Percentiles rank a stretch among this genome's conserved stretches.
Evolutionary conservation across 2,888 invertebrate genomes (phyloP).

Genomic region (Dryobotodes eremita): DNA sequence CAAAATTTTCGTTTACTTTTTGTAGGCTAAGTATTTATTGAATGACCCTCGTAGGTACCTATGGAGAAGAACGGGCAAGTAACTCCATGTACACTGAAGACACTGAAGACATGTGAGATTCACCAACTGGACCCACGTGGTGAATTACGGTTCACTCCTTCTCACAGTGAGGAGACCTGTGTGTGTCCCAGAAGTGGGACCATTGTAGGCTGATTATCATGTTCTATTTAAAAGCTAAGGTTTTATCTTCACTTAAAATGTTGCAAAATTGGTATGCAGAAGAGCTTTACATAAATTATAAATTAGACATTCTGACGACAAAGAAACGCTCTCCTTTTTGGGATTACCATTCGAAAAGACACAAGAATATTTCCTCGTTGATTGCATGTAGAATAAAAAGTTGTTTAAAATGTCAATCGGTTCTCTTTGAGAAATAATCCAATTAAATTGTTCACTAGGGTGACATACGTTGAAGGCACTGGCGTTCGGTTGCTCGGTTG

Average conservation of each 20-base stretch:
- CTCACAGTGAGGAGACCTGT: not conserved
- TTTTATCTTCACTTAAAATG: not conserved
- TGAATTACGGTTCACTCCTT: not conserved
- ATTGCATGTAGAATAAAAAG: slow-evolving; percentile 7
- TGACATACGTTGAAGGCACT: not conserved
- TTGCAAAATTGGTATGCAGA: not conserved
- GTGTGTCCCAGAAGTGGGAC: not conserved
- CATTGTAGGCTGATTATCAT: not conserved
- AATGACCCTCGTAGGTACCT: too few species aligned
- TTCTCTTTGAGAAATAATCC: slow-evolving; percentile 20
- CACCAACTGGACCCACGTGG: not conserved
- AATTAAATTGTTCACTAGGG: slow-evolving; percentile 11
- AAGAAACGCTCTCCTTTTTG: not conserved
- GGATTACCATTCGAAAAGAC: not conserved
- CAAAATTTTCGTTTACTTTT: too few species aligned
- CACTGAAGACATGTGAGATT: too few species aligned
- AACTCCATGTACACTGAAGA: too few species aligned
- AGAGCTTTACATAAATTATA: not conserved
- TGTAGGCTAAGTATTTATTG: too few species aligned
- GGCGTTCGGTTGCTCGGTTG: not conserved
- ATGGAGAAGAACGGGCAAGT: too few species aligned
- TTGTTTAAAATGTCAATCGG: not conserved
- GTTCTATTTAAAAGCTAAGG: not conserved
- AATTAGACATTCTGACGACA: not conserved
- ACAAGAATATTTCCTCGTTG: slow-evolving; percentile 1